Evolutionary conservation across 2,797 vertebrate species (phyloP), one percentile per base, ranked within the genome.

Genomic region (Psittacula derbiana): DNA sequence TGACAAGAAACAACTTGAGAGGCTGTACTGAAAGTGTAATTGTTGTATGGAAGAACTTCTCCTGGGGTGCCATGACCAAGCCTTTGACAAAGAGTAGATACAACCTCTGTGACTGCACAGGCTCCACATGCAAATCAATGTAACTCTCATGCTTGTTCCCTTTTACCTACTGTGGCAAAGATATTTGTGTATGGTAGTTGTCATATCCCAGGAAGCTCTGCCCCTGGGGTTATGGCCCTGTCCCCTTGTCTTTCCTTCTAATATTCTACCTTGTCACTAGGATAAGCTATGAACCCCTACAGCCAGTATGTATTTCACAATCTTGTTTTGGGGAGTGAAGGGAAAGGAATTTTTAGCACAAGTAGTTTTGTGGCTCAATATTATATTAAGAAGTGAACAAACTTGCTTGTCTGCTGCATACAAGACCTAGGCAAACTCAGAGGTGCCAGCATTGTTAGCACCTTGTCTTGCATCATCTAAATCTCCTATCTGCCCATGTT

Each of bases 41-140:
- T 64, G 25, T 24, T 83, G 15, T 30, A 66, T 66, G 47, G 41
- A 80, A 71, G 11, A 70, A 47, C 23, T 74, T 79, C 40, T 74
- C n/a, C 58, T 60, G n/a, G 25, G 25, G 73, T 19, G 28, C 23
- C n/a, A 70, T 2, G 5, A 73, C 7, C 12, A 62, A 80, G 28
- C 10, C 10, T 41, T 82, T 75, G 27, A 49, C 3, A 28, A 82
- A 50, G 30, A 55, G 6, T 30, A 67, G 27, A 7, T 38, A 31
- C 6, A 47, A 73, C 3, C 79, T 49, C 4, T 76, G 19, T 73
- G 80, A 46, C 7, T 78, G 25, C 49, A 23, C 23, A 88, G 8
- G 64, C 38, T 61, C 25, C 44, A 36, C 0, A 0, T 25, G 16
- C 38, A 79, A 78, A 67, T 52, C 41, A 67, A 0, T 11, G 14